phyloP scores from a whole-genome alignment of 2,888 invertebrate species.

The Ophion ventricosus region DNA sequence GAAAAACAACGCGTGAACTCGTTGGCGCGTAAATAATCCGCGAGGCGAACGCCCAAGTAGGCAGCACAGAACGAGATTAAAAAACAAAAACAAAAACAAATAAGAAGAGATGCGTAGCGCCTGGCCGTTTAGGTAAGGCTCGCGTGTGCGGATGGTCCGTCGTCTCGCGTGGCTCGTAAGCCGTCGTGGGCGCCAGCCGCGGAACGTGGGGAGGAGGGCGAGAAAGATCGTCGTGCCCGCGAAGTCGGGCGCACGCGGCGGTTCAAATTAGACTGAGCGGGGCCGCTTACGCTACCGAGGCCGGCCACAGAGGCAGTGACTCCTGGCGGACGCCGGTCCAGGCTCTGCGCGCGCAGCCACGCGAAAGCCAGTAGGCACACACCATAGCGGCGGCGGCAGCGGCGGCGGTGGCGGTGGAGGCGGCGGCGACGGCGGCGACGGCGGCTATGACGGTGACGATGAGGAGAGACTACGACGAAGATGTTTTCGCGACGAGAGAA shows the following conservation, averaged over 20 bases:
- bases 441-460: slow-evolving; percentile 36
- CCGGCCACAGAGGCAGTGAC: slow-evolving; percentile 82
- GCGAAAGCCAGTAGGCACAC: slow-evolving; percentile 64
- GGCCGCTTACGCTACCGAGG: slow-evolving; percentile 81
- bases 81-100: background rate
- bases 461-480: slow-evolving; percentile 44
- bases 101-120: slow-evolving; percentile 12
- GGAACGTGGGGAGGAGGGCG: slow-evolving; percentile 62
- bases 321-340: slow-evolving; percentile 82
- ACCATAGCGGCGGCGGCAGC: slow-evolving; percentile 65
- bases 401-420: slow-evolving; percentile 61
- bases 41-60: background rate
- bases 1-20: slow-evolving; percentile 27
- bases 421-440: slow-evolving; percentile 26
- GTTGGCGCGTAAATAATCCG: too few relatives aligned
- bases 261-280: slow-evolving; percentile 83
- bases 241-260: slow-evolving; percentile 82
- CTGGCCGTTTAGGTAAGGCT: slow-evolving; percentile 45
- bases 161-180: slow-evolving; percentile 64
- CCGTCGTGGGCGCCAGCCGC: slow-evolving; percentile 65
- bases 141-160: slow-evolving; percentile 50
- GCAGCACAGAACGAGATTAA: too few relatives aligned
- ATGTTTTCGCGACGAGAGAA: slow-evolving; percentile 40
- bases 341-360: slow-evolving; percentile 81
- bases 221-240: slow-evolving; percentile 76